A percentile compares a stretch with the other conserved stretches of the same genome.
Conservation (phyloP, 2,113 vertebrate genomes). For the Halichoerus grypus region DNA sequence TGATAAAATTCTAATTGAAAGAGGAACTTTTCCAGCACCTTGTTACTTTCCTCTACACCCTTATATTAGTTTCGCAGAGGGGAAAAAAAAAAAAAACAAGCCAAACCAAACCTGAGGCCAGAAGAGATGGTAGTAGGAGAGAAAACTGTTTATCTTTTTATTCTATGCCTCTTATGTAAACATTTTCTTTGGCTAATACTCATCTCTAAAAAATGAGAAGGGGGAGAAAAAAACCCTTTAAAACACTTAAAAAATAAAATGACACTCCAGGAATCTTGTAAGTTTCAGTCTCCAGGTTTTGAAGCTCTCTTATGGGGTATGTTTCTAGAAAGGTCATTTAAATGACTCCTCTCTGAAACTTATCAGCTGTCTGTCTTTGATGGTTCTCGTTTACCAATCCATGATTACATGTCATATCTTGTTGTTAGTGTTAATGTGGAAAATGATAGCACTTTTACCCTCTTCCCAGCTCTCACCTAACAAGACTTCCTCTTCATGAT, state of each 20-base stretch:
- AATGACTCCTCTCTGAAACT: not conserved
- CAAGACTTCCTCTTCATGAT: not conserved
- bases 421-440: not conserved
- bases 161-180: conserved; percentile 1
- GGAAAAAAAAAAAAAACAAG: not conserved
- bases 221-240: not conserved
- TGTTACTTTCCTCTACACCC: not conserved
- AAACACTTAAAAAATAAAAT: conserved; percentile 47
- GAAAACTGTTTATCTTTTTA: not conserved
- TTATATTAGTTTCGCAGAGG: not conserved
- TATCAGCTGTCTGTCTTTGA: not conserved
- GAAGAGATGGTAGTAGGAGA: not conserved
- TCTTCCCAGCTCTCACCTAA: not conserved
- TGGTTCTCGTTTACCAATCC: not conserved
- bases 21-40: not conserved
- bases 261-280: not conserved
- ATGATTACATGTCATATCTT: not conserved
- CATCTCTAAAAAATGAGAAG: conserved; percentile 6
- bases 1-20: not conserved
- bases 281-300: not conserved
- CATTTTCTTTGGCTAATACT: not conserved
- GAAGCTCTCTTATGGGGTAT: not conserved
- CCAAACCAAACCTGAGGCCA: not conserved
- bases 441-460: not conserved
- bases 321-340: conserved; percentile 41